Percentiles rank a stretch among this genome's conserved stretches.
Evolutionary conservation across 2,888 invertebrate species (phyloP).

Genomic region (Cephus pulcher): DNA sequence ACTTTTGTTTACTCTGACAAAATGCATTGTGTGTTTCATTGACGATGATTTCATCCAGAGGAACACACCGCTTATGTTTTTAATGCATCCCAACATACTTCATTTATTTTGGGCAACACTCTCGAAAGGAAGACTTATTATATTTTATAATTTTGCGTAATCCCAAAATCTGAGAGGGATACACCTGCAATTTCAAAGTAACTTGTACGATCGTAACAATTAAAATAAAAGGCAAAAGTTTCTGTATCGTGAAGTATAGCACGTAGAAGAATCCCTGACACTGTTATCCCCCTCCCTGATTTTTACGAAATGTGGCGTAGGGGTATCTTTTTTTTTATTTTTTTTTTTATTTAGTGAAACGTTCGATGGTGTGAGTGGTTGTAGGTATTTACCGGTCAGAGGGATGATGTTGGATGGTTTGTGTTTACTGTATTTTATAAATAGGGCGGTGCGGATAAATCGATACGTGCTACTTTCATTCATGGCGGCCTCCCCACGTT

Average conservation of each 20-base stretch:
- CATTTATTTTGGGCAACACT: neutral
- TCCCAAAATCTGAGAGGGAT: conserved; percentile 24
- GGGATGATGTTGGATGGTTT: conserved; percentile 11
- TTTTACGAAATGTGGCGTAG: neutral
- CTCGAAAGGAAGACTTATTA: neutral
- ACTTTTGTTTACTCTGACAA: neutral
- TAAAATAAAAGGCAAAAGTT: neutral
- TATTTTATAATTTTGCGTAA: conserved; percentile 32
- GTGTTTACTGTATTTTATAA: conserved; percentile 55
- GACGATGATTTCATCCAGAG: neutral
- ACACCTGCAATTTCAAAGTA: conserved; percentile 11
- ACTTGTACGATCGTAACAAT: neutral
- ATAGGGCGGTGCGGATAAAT: conserved; percentile 60
- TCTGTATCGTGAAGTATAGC: neutral
- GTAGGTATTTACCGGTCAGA: neutral
- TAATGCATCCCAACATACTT: neutral
- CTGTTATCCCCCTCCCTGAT: neutral
- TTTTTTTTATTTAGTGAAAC: neutral
- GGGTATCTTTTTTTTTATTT: neutral
- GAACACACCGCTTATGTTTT: neutral
- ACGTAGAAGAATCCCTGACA: too few relatives aligned
- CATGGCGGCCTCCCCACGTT: conserved; percentile 56
- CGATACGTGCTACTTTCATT: conserved; percentile 63
- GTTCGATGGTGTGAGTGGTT: neutral
- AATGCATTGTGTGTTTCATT: neutral